phyloP scores from a whole-genome alignment of 2,113 vertebrate genomes.

The Xiphias gladius region DNA sequence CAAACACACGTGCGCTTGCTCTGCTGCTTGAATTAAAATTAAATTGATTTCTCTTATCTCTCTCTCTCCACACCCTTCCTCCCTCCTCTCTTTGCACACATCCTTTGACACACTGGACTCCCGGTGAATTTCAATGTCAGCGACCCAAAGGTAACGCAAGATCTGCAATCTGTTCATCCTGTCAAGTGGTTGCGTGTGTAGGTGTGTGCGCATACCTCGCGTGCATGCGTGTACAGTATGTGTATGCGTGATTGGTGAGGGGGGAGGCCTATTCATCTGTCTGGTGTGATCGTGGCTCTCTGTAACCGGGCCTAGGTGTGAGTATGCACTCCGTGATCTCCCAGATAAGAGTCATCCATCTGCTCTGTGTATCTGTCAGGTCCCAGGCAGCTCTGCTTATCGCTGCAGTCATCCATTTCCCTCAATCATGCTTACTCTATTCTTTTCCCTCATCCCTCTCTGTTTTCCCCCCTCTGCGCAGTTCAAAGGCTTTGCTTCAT shows the following conservation, averaged over 20 bases:
- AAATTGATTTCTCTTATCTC: conserved; percentile 75
- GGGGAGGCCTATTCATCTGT: conserved; percentile 77
- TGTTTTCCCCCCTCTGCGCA: conserved; percentile 19
- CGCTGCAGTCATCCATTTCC: conserved; percentile 76
- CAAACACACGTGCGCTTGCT: conserved; percentile 1
- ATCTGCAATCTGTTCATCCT: conserved; percentile 73
- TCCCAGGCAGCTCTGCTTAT: conserved; percentile 77
- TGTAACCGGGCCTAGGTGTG: conserved; percentile 73
- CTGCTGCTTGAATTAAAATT: conserved; percentile 58
- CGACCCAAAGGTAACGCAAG: conserved; percentile 58
- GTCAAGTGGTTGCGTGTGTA: conserved; percentile 36
- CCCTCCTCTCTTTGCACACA: conserved; percentile 21
- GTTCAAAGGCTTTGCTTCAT: conserved; percentile 57
- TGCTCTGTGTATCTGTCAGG: conserved; percentile 78
- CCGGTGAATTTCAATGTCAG: conserved; percentile 80
- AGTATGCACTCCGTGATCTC: conserved; percentile 78
- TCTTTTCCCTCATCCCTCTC: conserved; percentile 41
- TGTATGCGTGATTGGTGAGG: background rate
- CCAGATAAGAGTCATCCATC: conserved; percentile 84
- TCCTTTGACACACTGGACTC: conserved; percentile 61
- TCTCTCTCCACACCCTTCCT: conserved; percentile 39
- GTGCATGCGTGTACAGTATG: no score
- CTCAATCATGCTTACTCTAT: conserved; percentile 60
- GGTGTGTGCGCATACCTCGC: no score
- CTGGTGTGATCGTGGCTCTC: conserved; percentile 79